phyloP scores from a whole-genome alignment of 2,113 vertebrate genomes.

The Mustela lutreola region DNA sequence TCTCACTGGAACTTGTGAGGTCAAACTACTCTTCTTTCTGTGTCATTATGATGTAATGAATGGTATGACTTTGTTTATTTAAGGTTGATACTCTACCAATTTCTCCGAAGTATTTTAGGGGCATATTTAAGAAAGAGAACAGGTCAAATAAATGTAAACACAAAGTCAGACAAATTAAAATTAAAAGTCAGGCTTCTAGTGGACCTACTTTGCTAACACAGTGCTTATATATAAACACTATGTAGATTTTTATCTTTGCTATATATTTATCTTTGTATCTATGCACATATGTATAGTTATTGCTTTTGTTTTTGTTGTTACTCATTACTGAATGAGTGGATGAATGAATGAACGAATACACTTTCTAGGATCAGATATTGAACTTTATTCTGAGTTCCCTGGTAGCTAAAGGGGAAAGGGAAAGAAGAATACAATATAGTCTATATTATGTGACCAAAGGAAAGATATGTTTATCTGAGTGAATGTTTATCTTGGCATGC shows the following conservation, averaged over 20 bases:
- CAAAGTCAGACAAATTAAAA: constrained; percentile 20
- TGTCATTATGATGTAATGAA: background rate
- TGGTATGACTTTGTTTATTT: background rate
- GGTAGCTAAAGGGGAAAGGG: background rate
- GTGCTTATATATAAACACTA: no score
- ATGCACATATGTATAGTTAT: background rate
- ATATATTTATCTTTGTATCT: background rate
- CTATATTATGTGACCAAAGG: background rate
- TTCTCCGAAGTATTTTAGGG: background rate
- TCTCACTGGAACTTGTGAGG: background rate
- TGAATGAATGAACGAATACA: background rate
- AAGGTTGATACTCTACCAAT: background rate
- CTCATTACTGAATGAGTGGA: background rate
- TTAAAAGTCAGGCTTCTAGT: background rate
- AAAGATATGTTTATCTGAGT: background rate
- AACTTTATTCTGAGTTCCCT: constrained; percentile 14
- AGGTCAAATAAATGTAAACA: constrained; percentile 9
- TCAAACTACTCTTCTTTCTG: background rate
- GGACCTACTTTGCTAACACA: background rate
- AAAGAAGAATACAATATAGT: background rate
- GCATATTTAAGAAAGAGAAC: background rate
- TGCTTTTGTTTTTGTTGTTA: background rate
- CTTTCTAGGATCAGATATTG: background rate
- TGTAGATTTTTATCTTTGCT: background rate
- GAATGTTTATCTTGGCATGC: background rate